Conservation (phyloP, 2,797 vertebrate genomes). For the Channa striata region DNA sequence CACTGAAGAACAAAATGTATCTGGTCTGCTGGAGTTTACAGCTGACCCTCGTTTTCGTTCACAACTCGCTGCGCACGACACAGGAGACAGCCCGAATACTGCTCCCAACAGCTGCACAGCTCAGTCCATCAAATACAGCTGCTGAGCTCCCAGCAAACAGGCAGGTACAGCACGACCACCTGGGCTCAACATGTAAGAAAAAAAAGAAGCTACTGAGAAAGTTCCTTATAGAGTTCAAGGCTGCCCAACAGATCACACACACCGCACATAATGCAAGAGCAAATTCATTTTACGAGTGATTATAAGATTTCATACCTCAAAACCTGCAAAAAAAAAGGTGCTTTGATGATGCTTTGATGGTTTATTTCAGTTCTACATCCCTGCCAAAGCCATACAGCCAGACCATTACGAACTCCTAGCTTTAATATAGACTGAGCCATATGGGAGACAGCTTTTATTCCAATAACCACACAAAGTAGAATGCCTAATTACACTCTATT, state of each 20-base stretch:
- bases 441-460: conserved; percentile 28
- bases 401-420: not conserved
- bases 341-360: conserved; percentile 1
- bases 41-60: conserved; percentile 35
- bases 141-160: conserved; percentile 25
- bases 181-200: not conserved
- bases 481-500: conserved; percentile 40
- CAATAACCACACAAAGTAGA: conserved; percentile 24
- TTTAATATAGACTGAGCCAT: conserved; percentile 27
- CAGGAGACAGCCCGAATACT: conserved; percentile 17
- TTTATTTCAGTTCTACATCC: conserved; percentile 17
- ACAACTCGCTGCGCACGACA: conserved; percentile 31
- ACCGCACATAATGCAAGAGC: conserved; percentile 12
- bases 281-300: conserved; percentile 8
- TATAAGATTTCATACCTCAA: conserved; percentile 30
- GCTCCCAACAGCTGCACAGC: conserved; percentile 17
- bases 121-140: conserved; percentile 29
- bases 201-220: conserved; percentile 14
- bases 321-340: conserved; percentile 29
- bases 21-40: conserved; percentile 6
- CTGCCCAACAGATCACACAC: conserved; percentile 1
- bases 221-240: conserved; percentile 24
- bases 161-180: conserved; percentile 30
- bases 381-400: conserved; percentile 10
- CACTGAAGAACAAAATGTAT: conserved; percentile 10